Evolutionary conservation across 2,797 vertebrate genomes (phyloP).

Genomic region (Crotalus adamanteus): DNA sequence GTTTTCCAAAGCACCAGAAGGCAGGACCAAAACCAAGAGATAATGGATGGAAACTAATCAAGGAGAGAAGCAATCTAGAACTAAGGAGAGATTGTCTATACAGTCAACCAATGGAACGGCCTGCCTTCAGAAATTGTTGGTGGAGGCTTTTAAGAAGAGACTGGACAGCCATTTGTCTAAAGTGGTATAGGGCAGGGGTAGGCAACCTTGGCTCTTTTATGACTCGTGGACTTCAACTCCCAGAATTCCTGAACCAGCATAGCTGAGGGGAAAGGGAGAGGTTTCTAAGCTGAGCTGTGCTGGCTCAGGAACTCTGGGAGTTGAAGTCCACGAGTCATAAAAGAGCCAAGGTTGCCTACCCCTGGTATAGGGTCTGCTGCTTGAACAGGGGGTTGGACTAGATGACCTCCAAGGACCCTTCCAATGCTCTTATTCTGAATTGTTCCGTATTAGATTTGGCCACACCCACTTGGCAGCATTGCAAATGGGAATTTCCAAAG

Average conservation of each 20-base stretch:
- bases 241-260: too few relatives aligned
- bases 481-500: background rate
- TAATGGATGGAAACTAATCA: background rate
- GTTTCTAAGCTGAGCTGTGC: too few relatives aligned
- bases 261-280: too few relatives aligned
- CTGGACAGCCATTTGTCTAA: background rate
- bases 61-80: background rate
- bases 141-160: background rate
- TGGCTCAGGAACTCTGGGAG: too few relatives aligned
- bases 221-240: too few relatives aligned
- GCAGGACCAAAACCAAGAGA: background rate
- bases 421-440: background rate
- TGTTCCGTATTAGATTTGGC: background rate
- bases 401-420: background rate
- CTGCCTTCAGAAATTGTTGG: background rate
- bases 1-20: background rate
- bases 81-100: background rate
- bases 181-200: background rate
- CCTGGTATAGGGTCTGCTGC: background rate
- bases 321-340: too few relatives aligned
- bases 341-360: too few relatives aligned
- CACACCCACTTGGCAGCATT: background rate
- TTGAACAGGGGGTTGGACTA: background rate
- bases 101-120: background rate
- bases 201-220: too few relatives aligned